Conservation (phyloP, 1,140 invertebrate genomes). For the Acromyrmex echinatior region DNA sequence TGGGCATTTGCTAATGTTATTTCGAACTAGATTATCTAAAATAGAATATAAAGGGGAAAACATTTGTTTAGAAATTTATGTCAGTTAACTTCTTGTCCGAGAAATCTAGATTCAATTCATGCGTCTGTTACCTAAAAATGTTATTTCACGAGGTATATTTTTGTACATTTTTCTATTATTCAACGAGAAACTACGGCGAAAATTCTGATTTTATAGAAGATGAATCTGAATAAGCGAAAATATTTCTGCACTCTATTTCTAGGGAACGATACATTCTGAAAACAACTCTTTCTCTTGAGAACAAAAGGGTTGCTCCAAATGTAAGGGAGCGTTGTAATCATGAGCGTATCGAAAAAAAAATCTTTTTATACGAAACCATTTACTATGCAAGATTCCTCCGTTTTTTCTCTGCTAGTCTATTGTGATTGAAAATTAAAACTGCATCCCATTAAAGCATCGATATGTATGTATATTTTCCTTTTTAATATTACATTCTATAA, state of each 20-base stretch:
- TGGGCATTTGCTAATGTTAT: background rate
- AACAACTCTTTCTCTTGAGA: constrained; percentile 48
- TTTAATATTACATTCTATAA: background rate
- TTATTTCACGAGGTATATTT: constrained; percentile 6
- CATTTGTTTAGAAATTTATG: background rate
- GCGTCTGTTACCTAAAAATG: background rate
- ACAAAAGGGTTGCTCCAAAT: constrained; percentile 56
- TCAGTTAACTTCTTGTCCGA: background rate
- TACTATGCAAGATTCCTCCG: background rate
- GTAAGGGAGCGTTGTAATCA: constrained; percentile 66
- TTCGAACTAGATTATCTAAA: background rate
- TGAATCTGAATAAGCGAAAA: constrained; percentile 28
- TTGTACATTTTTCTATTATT: constrained; percentile 20
- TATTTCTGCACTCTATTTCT: constrained; percentile 28
- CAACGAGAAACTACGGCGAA: background rate
- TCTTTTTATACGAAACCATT: background rate
- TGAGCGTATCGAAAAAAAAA: constrained; percentile 10
- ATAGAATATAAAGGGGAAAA: background rate
- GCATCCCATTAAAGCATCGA: background rate
- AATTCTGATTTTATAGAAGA: constrained; percentile 7
- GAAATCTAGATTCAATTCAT: constrained; percentile 19
- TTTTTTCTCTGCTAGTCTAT: background rate
- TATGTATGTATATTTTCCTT: constrained; percentile 3
- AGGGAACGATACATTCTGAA: constrained; percentile 35
- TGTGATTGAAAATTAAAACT: constrained; percentile 14